These are phyloP conservation scores for Parapristionchus giblindavisi DNA, from an alignment of 2,888 invertebrate species.

Conservation along the genomic window DNA sequence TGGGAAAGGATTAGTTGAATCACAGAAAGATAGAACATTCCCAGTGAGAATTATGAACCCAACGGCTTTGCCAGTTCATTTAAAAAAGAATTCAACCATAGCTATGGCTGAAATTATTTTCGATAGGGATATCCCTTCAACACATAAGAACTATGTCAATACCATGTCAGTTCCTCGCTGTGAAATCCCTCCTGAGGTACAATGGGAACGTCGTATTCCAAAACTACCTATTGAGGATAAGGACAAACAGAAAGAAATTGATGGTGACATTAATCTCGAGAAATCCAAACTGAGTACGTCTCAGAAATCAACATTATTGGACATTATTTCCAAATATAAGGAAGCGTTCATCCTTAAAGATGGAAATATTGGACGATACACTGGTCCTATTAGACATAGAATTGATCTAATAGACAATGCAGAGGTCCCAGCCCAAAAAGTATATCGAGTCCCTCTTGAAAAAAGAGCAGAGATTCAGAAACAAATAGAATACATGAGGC, in stretches of 20 bases:
- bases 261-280: background rate
- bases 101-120: background rate
- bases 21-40: background rate
- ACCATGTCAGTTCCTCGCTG: background rate
- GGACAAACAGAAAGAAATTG: background rate
- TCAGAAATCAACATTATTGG: background rate
- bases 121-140: too few relatives aligned
- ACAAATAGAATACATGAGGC: background rate
- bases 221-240: background rate
- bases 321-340: background rate
- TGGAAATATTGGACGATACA: background rate
- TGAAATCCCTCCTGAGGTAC: background rate
- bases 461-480: background rate
- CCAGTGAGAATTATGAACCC: background rate
- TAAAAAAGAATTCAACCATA: background rate
- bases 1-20: background rate
- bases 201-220: background rate
- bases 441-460: background rate
- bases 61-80: background rate
- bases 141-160: background rate
- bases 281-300: background rate
- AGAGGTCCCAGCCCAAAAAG: background rate
- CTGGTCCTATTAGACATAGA: background rate
- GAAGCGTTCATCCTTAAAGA: background rate
- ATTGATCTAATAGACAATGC: background rate